A percentile compares a stretch with the other conserved stretches of the same genome.
Evolutionary conservation across 2,113 vertebrate species (phyloP).

Genomic region (Prietella phreatophila): DNA sequence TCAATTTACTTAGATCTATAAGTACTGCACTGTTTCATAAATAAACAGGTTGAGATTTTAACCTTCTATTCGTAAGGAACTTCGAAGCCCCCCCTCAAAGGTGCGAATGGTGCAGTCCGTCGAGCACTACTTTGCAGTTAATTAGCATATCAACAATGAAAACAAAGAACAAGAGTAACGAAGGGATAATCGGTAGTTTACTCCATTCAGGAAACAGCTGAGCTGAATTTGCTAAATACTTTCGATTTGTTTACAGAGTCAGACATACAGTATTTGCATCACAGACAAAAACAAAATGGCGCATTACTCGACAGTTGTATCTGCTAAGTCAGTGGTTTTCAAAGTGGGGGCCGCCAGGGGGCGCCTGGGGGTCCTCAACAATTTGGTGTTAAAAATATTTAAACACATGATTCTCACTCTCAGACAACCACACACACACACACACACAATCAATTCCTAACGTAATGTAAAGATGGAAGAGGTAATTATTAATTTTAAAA

Average conservation of each 20-base stretch:
- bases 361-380: no score
- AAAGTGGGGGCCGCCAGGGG: no score
- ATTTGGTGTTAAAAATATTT: no score
- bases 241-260: neutral
- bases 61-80: neutral
- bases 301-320: no score
- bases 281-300: neutral
- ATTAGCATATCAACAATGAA: conserved; percentile 63
- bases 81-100: neutral
- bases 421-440: no score
- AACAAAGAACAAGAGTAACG: neutral
- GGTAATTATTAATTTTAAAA: no score
- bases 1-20: neutral
- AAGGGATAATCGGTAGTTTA: neutral
- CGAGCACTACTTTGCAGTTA: neutral
- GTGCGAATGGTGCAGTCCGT: neutral
- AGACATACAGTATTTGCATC: neutral
- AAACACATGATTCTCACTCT: no score
- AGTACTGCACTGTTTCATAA: neutral
- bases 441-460: no score
- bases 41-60: neutral
- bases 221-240: neutral
- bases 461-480: no score
- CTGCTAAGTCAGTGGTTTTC: neutral
- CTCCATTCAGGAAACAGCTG: neutral